Conservation (phyloP, 2,113 vertebrate genomes). For the Clinocottus analis region DNA sequence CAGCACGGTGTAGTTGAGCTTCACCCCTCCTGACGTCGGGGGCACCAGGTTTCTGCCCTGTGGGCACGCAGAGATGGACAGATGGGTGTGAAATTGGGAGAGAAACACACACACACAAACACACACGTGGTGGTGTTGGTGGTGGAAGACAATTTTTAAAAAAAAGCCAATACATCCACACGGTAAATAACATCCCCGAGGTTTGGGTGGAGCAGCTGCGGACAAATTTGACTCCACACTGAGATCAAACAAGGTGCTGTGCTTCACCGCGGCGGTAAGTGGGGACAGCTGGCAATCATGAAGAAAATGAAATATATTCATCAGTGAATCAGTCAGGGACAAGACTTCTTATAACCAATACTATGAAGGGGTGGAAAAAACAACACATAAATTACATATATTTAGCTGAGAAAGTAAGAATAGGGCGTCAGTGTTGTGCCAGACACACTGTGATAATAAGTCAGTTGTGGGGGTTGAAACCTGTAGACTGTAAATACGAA, state of each 20-base stretch:
- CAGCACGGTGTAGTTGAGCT: constrained; percentile 97
- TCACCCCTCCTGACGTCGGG: constrained; percentile 91
- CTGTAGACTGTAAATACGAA: neutral
- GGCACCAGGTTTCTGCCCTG: constrained; percentile 98
- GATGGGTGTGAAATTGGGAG: constrained; percentile 42
- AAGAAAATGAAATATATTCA: neutral
- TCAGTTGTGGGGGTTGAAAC: neutral
- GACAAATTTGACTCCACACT: constrained; percentile 16
- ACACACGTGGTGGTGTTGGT: too few species aligned
- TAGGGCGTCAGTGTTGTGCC: neutral
- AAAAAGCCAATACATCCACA: constrained; percentile 37
- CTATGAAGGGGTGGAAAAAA: constrained; percentile 1
- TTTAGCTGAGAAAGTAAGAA: neutral
- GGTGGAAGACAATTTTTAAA: constrained; percentile 18
- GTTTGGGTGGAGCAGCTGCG: constrained; percentile 52
- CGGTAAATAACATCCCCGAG: constrained; percentile 27
- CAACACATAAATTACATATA: neutral
- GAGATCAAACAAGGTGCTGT: constrained; percentile 45
- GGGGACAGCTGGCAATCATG: constrained; percentile 45
- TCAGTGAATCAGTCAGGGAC: neutral
- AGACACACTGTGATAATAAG: neutral
- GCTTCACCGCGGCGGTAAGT: constrained; percentile 10
- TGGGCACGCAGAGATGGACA: constrained; percentile 56
- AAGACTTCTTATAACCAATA: neutral
- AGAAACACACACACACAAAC: constrained; percentile 30